phyloP scores from a whole-genome alignment of 2,888 invertebrate species.

The Nesidiocoris tenuis region DNA sequence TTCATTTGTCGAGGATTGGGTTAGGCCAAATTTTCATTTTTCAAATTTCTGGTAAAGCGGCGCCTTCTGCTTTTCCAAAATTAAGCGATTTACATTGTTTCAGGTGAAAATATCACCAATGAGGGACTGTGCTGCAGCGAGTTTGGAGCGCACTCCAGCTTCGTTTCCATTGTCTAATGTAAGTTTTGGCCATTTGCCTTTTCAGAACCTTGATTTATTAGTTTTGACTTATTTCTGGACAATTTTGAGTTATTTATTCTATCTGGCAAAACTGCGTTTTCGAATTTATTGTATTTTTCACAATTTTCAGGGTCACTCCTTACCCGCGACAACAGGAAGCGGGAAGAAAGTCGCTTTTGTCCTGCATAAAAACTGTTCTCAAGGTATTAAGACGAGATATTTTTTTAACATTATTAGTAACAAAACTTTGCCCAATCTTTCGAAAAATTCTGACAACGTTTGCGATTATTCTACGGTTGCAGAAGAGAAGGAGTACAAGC shows the following conservation, averaged over 20 bases:
- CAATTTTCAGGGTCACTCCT: constrained; percentile 25
- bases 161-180: constrained; percentile 6
- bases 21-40: neutral
- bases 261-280: too few relatives aligned
- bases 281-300: neutral
- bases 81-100: too few relatives aligned
- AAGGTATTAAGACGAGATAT: constrained; percentile 56
- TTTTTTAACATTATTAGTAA: neutral
- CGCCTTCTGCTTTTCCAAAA: too few relatives aligned
- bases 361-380: constrained; percentile 48
- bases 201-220: too few relatives aligned
- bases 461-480: too few relatives aligned
- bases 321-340: constrained; percentile 47
- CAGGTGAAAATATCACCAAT: constrained; percentile 29
- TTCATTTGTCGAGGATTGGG: neutral
- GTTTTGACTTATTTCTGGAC: too few relatives aligned
- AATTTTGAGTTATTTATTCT: too few relatives aligned
- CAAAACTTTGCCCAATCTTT: neutral
- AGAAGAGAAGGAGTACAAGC: constrained; percentile 63
- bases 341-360: constrained; percentile 61
- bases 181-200: too few relatives aligned
- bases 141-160: neutral
- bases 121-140: neutral
- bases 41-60: too few relatives aligned
- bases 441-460: too few relatives aligned